Base-by-base conservation (phyloP, 2,888 invertebrate species). In the Ichneumon xanthorius region DNA sequence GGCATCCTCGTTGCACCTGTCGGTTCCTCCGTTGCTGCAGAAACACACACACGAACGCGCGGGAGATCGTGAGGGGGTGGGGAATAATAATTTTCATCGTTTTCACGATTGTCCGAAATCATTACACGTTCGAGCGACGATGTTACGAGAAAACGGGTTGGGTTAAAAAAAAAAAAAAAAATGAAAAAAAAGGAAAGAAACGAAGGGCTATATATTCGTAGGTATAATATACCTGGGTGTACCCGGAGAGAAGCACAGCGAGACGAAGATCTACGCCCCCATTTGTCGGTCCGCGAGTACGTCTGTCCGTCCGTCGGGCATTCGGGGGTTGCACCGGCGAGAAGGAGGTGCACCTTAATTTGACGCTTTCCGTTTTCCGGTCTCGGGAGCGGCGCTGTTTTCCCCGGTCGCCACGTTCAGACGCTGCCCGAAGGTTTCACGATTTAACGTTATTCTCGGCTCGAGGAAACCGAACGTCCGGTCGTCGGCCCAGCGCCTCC, bases 331-430 rank as follows among this genome's bases (percentile, higher is more conserved):
- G 63, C 33, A 63, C 63, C 63, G 30, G 30, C 61, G 68, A 79
- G 53, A 65, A 81, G 79, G 53, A 65, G 78, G 79, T 81, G 81
- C 83, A 87, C 87, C 86, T 87, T 87, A 86, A 90, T 89, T 89
- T 87, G 82, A 87, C 72, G 86, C 86, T 87, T 88, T 87, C 87
- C 87, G 88, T 87, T 87, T 87, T 88, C 88, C 88, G 87, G 88
- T 86, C 78, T 65, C 73, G 73, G 63, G 63, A 61, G 40, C 82
- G 77, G 26, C 82, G 77, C 11, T 80, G 76, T 86, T 88, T 90
- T 90, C 87, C 80, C 85, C 85, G 58, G 71, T 83, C 68, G 30
- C 40, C 73, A 48, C 50, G 33, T 50, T 65, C 19, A 63, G 63
- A 63, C 65, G 48, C 50, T 37, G 37, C 50, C 78, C 70, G 55